A percentile compares a stretch with the other conserved stretches of the same genome.
These are phyloP conservation scores for Sebastes cheni DNA, from an alignment of 2,797 vertebrate species.

Conservation along the genomic window DNA sequence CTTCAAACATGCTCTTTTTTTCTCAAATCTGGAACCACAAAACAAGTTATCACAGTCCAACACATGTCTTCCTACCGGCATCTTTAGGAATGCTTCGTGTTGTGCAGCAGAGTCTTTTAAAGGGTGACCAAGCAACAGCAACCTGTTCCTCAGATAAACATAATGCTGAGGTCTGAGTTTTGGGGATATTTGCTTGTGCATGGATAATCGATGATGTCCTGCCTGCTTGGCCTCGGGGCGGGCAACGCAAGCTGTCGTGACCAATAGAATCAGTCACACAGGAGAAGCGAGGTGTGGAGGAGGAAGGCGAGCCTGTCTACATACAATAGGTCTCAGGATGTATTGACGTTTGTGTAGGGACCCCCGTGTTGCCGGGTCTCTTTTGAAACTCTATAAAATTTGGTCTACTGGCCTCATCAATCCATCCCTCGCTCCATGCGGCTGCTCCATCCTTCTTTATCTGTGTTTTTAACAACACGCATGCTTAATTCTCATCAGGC, in stretches of 20 bases:
- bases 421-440: conserved; percentile 5
- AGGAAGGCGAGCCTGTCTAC: conserved; percentile 9
- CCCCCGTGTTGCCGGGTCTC: not conserved
- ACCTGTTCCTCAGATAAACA: conserved; percentile 46
- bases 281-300: conserved; percentile 39
- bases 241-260: conserved; percentile 25
- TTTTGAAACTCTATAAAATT: conserved; percentile 25
- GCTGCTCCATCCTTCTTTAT: not conserved
- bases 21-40: conserved; percentile 16
- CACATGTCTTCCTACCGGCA: conserved; percentile 38
- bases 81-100: conserved; percentile 10
- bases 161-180: conserved; percentile 33
- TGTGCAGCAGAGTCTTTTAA: conserved; percentile 9
- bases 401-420: conserved; percentile 19
- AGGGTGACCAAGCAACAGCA: conserved; percentile 34
- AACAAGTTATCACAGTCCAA: conserved; percentile 55
- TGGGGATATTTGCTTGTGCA: conserved; percentile 35
- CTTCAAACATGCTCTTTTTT: conserved; percentile 10
- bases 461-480: conserved; percentile 1
- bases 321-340: conserved; percentile 35
- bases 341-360: conserved; percentile 44
- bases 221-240: conserved; percentile 33
- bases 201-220: conserved; percentile 64
- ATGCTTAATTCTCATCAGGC: conserved; percentile 25
- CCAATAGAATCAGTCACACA: conserved; percentile 59